phyloP scores from a whole-genome alignment of 1,140 invertebrate species.

The Pseudobourletiella spinata region DNA sequence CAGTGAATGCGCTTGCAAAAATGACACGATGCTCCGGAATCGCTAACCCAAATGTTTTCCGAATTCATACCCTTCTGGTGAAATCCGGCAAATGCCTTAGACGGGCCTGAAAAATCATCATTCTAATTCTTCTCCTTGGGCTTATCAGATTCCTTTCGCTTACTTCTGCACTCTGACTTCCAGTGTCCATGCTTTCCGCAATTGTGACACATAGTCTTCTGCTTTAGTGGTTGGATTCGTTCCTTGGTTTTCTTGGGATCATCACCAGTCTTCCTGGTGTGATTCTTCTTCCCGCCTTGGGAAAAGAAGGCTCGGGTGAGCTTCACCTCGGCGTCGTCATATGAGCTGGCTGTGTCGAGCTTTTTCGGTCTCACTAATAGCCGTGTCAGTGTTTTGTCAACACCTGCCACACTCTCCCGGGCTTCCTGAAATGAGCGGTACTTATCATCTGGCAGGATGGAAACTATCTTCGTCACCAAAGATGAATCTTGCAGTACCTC shows the following conservation, averaged over 20 bases:
- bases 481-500: background rate
- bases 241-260: background rate
- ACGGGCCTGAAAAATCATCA: too few relatives aligned
- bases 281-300: too few relatives aligned
- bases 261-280: background rate
- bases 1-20: background rate
- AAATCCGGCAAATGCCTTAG: background rate
- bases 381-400: background rate
- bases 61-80: background rate
- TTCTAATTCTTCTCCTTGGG: background rate
- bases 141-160: background rate
- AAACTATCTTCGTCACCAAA: constrained; percentile 1
- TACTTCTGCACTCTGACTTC: background rate
- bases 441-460: constrained; percentile 5
- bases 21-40: background rate
- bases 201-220: background rate
- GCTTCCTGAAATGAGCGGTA: constrained; percentile 4
- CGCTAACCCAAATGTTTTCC: background rate
- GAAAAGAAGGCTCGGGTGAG: background rate
- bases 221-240: background rate
- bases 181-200: background rate
- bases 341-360: background rate
- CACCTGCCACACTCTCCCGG: constrained; percentile 1
- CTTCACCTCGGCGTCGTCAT: background rate
- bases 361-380: constrained; percentile 10